Percentiles rank a stretch among this genome's conserved stretches.
phyloP scores from a whole-genome alignment of 2,113 vertebrate species.

The Lepidothrix coronata region DNA sequence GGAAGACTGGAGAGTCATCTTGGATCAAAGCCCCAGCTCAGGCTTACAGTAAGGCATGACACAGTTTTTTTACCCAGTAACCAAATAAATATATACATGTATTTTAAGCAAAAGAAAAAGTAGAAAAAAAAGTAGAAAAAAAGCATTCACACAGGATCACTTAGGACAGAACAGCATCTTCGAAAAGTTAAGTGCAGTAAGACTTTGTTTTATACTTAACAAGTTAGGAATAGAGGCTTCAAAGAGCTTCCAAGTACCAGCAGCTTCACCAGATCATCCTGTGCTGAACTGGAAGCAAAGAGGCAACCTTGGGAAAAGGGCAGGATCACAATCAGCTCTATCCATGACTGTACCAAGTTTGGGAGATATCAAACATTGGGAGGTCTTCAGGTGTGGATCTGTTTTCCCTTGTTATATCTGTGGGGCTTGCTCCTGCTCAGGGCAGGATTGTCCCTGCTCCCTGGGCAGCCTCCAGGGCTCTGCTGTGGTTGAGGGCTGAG shows the following conservation, averaged over 20 bases:
- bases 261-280: background rate
- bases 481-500: background rate
- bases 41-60: background rate
- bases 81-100: background rate
- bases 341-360: background rate
- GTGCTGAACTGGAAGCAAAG: background rate
- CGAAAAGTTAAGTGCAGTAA: background rate
- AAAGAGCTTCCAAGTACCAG: background rate
- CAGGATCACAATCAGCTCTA: background rate
- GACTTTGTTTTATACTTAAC: background rate
- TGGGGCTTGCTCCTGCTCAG: rapidly evolving
- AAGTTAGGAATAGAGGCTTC: background rate
- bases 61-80: background rate
- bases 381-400: background rate
- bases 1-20: background rate
- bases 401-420: background rate
- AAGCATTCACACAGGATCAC: background rate
- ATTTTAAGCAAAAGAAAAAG: slow-evolving; percentile 13
- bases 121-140: background rate
- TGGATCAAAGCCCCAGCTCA: background rate
- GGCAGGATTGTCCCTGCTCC: background rate
- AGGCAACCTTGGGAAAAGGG: background rate
- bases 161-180: background rate
- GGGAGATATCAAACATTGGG: background rate
- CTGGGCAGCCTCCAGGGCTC: background rate